phyloP scores from a whole-genome alignment of 2,797 vertebrate species.

The Dallia pectoralis region DNA sequence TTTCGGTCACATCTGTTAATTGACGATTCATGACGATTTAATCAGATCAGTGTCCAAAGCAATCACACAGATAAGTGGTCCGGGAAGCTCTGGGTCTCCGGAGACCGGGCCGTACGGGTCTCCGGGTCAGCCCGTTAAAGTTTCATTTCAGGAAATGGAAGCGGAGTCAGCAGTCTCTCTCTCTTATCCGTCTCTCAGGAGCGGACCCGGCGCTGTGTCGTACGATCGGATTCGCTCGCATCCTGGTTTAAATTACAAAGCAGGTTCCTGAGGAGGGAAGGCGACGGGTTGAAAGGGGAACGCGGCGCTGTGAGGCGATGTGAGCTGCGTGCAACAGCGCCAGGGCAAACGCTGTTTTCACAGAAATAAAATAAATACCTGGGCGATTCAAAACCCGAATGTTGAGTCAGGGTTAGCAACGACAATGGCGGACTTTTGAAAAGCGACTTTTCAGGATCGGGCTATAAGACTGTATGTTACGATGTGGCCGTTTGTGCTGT shows the following conservation, averaged over 20 bases:
- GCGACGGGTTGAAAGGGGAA: constrained; percentile 18
- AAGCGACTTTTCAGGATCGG: neutral
- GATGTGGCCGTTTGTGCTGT: too few relatives aligned
- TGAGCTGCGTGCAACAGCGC: constrained; percentile 2
- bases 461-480: too few relatives aligned
- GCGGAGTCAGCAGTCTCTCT: constrained; percentile 60
- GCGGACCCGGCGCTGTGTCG: constrained; percentile 30
- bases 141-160: constrained; percentile 58
- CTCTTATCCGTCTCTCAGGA: constrained; percentile 34
- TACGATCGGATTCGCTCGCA: constrained; percentile 58
- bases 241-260: constrained; percentile 66
- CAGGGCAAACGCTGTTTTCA: constrained; percentile 37
- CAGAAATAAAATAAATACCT: constrained; percentile 53
- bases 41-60: constrained; percentile 58
- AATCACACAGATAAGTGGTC: constrained; percentile 51
- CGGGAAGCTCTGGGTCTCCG: constrained; percentile 40
- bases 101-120: constrained; percentile 39
- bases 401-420: too few relatives aligned
- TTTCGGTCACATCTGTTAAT: constrained; percentile 38
- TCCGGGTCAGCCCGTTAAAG: constrained; percentile 61
- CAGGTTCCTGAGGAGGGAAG: constrained; percentile 31
- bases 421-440: neutral
- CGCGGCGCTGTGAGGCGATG: constrained; percentile 31
- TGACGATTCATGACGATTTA: constrained; percentile 58
- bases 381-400: too few relatives aligned